These are phyloP conservation scores for Conus betulinus DNA, from an alignment of 1,140 invertebrate species.

Conservation along the genomic window DNA sequence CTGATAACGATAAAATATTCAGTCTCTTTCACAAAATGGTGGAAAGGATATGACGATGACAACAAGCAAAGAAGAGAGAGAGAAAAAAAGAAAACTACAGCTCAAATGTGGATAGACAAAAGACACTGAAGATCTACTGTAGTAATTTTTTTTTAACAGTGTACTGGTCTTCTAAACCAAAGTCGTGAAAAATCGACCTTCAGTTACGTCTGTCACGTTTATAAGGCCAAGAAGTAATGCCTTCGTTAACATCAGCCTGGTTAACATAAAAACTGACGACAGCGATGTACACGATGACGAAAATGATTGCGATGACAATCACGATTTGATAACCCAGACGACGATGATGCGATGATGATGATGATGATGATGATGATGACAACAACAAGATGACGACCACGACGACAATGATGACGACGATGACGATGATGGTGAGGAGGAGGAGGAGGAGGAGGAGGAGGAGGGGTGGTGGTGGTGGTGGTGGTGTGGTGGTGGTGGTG, in stretches of 20 bases:
- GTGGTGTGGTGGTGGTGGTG: not conserved
- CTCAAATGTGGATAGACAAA: too few species aligned
- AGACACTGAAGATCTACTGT: too few species aligned
- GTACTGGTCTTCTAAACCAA: not conserved
- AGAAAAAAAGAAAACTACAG: too few species aligned
- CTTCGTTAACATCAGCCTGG: too few species aligned
- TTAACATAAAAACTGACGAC: not conserved
- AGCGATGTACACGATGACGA: not conserved
- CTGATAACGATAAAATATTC: too few species aligned
- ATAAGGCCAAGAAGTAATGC: not conserved
- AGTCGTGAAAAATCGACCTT: not conserved
- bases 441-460: not conserved
- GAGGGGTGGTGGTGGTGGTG: not conserved
- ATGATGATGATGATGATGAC: not conserved
- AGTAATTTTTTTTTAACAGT: too few species aligned
- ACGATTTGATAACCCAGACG: not conserved
- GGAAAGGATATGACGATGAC: too few species aligned
- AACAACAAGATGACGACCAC: not conserved
- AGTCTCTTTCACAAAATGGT: too few species aligned
- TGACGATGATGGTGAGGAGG: not conserved
- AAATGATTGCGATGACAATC: not conserved
- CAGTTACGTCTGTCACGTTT: not conserved
- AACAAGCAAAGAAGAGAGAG: too few species aligned
- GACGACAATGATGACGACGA: not conserved
- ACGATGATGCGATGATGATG: conserved; percentile 1